A percentile compares a stretch with the other conserved stretches of the same genome.
phyloP scores from a whole-genome alignment of 2,113 vertebrate species.

The Lipotes vexillifer region DNA sequence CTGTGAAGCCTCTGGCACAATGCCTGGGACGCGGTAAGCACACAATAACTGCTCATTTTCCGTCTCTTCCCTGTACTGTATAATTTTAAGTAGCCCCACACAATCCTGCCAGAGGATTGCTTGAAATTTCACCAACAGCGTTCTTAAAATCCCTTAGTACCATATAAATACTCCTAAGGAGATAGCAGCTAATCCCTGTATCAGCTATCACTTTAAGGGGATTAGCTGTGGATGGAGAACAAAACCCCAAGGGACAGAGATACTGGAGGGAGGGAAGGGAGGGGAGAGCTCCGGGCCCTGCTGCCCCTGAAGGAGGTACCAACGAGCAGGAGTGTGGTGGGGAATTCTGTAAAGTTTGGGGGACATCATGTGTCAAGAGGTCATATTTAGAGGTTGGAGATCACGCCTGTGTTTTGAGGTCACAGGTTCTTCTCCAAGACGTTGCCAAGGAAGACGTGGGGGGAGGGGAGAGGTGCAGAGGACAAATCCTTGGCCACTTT shows the following conservation, averaged over 20 bases:
- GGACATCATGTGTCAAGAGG: neutral
- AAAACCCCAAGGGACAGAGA: constrained; percentile 26
- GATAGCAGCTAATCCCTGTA: constrained; percentile 47
- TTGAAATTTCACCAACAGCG: constrained; percentile 30
- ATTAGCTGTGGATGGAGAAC: constrained; percentile 45
- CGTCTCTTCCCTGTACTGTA: neutral
- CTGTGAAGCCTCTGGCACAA: neutral
- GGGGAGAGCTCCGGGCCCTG: neutral
- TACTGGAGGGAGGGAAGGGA: neutral
- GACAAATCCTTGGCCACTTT: neutral
- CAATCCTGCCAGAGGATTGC: neutral
- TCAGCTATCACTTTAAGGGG: constrained; percentile 48
- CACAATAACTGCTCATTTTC: neutral
- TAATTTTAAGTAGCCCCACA: neutral
- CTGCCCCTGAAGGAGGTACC: neutral
- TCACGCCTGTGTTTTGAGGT: neutral
- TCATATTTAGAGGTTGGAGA: neutral
- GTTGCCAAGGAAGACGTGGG: neutral
- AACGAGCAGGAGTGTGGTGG: too few relatives aligned
- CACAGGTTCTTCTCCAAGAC: neutral
- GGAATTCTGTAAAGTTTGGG: neutral
- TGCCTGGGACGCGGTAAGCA: constrained; percentile 8
- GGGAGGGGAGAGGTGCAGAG: too few relatives aligned
- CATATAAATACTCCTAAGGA: constrained; percentile 7
- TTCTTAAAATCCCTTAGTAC: constrained; percentile 36